Base-by-base conservation (phyloP, 2,797 vertebrate species). In the Acanthurus leucopareius region DNA sequence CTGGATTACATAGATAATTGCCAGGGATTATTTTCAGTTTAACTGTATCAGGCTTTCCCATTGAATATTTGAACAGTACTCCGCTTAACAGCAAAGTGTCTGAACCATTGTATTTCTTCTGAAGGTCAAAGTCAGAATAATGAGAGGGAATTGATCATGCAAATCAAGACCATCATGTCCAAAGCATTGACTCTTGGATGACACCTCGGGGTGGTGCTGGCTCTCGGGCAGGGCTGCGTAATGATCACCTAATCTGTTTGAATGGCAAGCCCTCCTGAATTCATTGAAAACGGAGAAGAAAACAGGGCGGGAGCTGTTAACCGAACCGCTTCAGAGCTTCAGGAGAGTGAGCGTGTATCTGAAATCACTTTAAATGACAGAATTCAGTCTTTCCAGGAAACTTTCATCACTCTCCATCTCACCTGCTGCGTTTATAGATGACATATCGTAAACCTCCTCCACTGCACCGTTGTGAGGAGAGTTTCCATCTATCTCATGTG, bases 111-210 rank as follows among this genome's bases (percentile, higher is more conserved):
- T n/a, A 11, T 60, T 75, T 63, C 53, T 45, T 28, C 32, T 59
- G 63, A 71, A 83, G 77, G 89, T 87, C 83, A 86, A 69, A 63
- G 53, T 79, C 63, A 22, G 82, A 86, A 77, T 83, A 87, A 82
- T 66, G 57, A 87, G 63, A 0, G 11, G 69, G 63, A 78, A 88
- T 85, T 82, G 80, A 86, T 79, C 73, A 80, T 87, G 82, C 65
- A 85, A 80, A 78, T 84, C 13, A 20, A 69, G 56, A 70, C 13
- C 22, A 71, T 69, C n/a, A 25, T 48, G 53, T 82, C 64, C 69
- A 47, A 48, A 42, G 57, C 63, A 74, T 54, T 73, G 81, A 79
- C 64, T 74, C 52, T 8, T 42, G 68, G 68, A 79, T 42, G 69
- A 70, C 71, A 77, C 74, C 63, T 82, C 15, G 52, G 71, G 68